Evolutionary conservation across 2,113 vertebrate genomes (phyloP).

Genomic region (Macrotus californicus): DNA sequence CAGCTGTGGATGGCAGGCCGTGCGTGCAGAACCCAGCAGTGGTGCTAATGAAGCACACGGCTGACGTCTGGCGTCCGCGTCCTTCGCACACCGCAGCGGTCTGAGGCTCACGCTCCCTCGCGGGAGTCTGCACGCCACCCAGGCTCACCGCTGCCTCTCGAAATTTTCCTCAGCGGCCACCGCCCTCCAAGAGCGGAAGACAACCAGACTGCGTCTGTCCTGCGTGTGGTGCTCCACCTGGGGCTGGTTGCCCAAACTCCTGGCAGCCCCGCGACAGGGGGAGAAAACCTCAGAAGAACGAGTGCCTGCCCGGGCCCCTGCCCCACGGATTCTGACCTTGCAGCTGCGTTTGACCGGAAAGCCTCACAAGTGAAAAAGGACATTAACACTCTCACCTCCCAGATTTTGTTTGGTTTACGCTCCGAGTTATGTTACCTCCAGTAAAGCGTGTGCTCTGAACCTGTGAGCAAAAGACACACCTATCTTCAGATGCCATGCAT

Average conservation of each 20-base stretch:
- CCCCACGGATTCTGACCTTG: background rate
- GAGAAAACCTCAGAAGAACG: background rate
- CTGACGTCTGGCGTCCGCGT: background rate
- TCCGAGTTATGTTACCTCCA: background rate
- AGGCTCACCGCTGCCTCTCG: background rate
- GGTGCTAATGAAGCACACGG: background rate
- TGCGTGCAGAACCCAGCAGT: background rate
- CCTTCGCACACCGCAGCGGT: background rate
- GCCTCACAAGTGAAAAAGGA: background rate
- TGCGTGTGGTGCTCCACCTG: too few relatives aligned
- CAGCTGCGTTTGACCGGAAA: background rate
- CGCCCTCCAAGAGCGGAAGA: background rate
- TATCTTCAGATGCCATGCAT: background rate
- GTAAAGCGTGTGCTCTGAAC: background rate
- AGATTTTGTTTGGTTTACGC: background rate
- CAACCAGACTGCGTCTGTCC: background rate
- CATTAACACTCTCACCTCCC: background rate
- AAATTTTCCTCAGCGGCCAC: background rate
- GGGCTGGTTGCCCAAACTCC: background rate
- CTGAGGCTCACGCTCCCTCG: background rate
- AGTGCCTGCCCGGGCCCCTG: background rate
- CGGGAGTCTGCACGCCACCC: background rate
- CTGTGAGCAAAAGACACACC: background rate
- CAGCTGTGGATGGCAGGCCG: background rate
- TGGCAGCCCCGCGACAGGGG: background rate